Conservation (phyloP, 1,140 invertebrate genomes). For the Cyrtorhinus lividipennis region DNA sequence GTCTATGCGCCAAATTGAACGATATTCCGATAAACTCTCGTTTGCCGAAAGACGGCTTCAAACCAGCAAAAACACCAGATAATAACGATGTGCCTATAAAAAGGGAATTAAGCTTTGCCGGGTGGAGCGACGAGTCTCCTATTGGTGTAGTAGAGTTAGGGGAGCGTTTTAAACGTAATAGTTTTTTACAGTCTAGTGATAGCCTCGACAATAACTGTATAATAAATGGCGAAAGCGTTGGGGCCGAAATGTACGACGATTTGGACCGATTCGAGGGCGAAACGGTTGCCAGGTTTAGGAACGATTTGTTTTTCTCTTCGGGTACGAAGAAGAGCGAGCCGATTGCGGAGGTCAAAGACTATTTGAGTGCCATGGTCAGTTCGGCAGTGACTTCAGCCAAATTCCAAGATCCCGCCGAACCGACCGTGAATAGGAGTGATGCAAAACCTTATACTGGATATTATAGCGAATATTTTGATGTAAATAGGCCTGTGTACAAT, state of each 20-base stretch:
- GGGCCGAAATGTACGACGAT: constrained; percentile 1
- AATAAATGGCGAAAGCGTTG: constrained; percentile 4
- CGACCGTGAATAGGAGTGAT: background rate
- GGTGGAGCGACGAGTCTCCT: constrained; percentile 3
- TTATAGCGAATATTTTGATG: constrained; percentile 14
- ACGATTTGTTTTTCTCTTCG: background rate
- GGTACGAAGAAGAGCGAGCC: background rate
- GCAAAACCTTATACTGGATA: background rate
- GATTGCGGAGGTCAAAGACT: background rate
- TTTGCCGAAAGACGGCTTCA: background rate
- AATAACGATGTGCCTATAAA: constrained; percentile 14
- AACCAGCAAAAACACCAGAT: constrained; percentile 10
- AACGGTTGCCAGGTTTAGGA: background rate
- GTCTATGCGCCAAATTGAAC: background rate
- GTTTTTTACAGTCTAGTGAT: constrained; percentile 13
- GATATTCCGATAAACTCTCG: background rate
- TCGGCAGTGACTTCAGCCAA: background rate
- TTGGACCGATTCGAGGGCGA: constrained; percentile 1
- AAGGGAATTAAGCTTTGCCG: constrained; percentile 11
- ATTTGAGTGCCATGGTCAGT: background rate
- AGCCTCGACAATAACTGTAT: constrained; percentile 16
- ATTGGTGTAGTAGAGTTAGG: background rate
- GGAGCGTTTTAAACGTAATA: background rate
- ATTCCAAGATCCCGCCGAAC: background rate
- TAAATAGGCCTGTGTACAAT: background rate